Base-by-base conservation (phyloP, 2,888 invertebrate species). In the Stenodera caucasica region DNA sequence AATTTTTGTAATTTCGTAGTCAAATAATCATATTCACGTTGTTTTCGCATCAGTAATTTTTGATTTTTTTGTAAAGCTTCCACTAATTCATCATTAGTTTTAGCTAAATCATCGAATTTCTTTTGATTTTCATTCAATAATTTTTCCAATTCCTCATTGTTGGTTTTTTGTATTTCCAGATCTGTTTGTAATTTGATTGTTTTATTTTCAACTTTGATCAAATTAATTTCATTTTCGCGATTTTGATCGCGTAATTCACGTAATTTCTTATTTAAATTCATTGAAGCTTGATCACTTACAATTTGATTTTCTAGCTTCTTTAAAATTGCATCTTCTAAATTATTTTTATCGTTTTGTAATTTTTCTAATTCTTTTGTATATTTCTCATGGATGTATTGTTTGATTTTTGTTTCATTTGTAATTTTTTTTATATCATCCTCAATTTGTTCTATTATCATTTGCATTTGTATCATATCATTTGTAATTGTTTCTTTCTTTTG, bases 211-310 rank as follows among this genome's bases (percentile, higher is more conserved):
- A 83, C 80, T 56, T 82, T 75, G 60, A 81, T 80, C 49, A 86
- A 70, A 4, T 80, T 70, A 61, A 87, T 80, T 80, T 88, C 88
- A 81, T 57, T 33, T 50, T 64, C 58, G 9, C 64, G 53, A 49
- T 68, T 68, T 9, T 54, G 58, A 14, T 14, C 12, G 49, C 60
- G 60, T 53, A 64, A 51, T 15, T 60, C 53, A 4, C 18, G 78
- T 7, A 63, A 35, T 11, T 35, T 30, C 1, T 49, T 8, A 79
- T 75, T 86, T 79, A 84, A 69, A 66, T 80, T 73, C 50, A 73
- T 73, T 4, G 88, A 85, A 0, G 88, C 86, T 72, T 90, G 91
- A 69, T 90, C 88, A 49, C 87, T 86, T 5, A 88, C 83, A 5
- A 89, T 76, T 71, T 89, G 87, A 11, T 89, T 88, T 71, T 90